These are phyloP conservation scores for Podarcis lilfordi DNA, from an alignment of 2,797 vertebrate genomes.

Conservation along the genomic window DNA sequence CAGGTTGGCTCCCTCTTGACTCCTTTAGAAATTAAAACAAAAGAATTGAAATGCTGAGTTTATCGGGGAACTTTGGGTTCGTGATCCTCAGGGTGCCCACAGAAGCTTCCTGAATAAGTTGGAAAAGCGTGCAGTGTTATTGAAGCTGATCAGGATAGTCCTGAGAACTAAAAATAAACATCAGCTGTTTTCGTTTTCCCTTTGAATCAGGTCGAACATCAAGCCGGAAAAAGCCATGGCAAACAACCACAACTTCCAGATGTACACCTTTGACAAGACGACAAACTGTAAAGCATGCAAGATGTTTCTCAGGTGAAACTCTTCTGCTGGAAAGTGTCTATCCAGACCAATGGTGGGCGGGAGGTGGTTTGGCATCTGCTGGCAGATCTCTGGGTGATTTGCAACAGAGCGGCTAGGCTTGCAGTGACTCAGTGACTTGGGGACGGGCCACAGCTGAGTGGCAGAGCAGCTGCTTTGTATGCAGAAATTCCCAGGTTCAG, in stretches of 20 bases:
- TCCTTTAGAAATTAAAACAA: no score
- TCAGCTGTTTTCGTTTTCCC: not conserved
- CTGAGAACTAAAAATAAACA: not conserved
- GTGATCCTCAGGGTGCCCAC: no score
- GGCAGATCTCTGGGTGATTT: no score
- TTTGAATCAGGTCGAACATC: constrained; percentile 90
- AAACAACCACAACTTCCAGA: constrained; percentile 98
- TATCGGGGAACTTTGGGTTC: not conserved
- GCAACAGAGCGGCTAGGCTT: no score
- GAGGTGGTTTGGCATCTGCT: not conserved
- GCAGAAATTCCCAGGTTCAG: no score
- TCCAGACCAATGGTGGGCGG: not conserved
- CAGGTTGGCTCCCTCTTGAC: no score
- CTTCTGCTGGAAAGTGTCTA: not conserved
- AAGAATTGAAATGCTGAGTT: not conserved
- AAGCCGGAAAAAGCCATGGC: constrained; percentile 96
- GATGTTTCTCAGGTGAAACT: constrained; percentile 91
- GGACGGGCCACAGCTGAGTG: no score
- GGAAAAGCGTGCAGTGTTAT: no score
- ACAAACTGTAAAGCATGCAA: constrained; percentile 96
- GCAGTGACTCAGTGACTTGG: no score
- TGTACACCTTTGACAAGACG: constrained; percentile 96
- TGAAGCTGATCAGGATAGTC: not conserved
- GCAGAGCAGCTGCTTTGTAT: no score
- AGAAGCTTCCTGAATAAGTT: not conserved